These are phyloP conservation scores for Dynastes maya DNA, from an alignment of 2,888 invertebrate species.

Conservation along the genomic window DNA sequence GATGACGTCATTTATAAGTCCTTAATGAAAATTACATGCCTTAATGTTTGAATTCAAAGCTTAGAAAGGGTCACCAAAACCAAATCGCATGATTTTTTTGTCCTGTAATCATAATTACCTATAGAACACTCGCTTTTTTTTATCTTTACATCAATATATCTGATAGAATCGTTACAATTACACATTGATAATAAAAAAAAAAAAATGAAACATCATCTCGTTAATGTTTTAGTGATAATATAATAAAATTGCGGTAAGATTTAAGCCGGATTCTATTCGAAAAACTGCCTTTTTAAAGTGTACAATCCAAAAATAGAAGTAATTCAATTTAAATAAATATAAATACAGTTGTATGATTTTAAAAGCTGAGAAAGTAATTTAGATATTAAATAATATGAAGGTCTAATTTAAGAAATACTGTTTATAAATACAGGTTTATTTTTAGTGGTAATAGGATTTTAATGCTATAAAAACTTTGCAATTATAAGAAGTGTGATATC, in stretches of 20 bases:
- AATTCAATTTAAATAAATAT: neutral
- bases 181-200: constrained; percentile 18
- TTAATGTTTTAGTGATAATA: neutral
- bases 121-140: neutral
- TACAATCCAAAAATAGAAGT: constrained; percentile 11
- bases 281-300: neutral
- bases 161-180: constrained; percentile 32
- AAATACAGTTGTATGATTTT: too few relatives aligned
- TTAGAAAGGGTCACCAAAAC: too few relatives aligned
- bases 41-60: too few relatives aligned
- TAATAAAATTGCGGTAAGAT: neutral
- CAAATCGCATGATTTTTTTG: too few relatives aligned
- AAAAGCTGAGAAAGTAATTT: too few relatives aligned
- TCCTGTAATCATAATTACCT: too few relatives aligned
- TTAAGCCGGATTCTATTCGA: neutral
- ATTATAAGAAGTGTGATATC: constrained; percentile 1
- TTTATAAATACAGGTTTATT: neutral
- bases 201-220: constrained; percentile 9
- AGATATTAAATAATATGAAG: too few relatives aligned
- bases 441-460: neutral
- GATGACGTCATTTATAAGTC: too few relatives aligned
- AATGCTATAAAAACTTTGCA: neutral
- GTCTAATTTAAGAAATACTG: too few relatives aligned
- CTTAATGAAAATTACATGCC: too few relatives aligned
- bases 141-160: constrained; percentile 29